phyloP scores from a whole-genome alignment of 2,888 invertebrate species.

The Cephus nigrinus region DNA sequence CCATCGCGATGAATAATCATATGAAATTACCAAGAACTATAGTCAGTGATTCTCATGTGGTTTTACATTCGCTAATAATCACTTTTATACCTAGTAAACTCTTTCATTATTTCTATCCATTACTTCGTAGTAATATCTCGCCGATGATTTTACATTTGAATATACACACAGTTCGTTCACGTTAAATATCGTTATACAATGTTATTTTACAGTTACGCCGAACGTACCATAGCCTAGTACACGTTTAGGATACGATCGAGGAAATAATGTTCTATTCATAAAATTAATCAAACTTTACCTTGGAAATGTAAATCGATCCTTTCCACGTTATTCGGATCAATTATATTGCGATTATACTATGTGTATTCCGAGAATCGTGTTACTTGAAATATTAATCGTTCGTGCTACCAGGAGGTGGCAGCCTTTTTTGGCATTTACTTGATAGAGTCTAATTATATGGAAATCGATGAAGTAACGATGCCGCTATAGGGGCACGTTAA shows the following conservation, averaged over 20 bases:
- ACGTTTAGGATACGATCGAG: too few relatives aligned
- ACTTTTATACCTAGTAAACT: not conserved
- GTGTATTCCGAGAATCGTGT: constrained; percentile 5
- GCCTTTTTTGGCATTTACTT: not conserved
- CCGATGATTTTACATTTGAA: not conserved
- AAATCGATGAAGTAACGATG: not conserved
- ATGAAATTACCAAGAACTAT: constrained; percentile 42
- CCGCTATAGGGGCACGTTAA: constrained; percentile 4
- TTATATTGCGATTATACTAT: constrained; percentile 1
- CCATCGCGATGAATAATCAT: constrained; percentile 51
- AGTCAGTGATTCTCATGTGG: constrained; percentile 37
- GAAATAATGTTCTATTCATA: too few relatives aligned
- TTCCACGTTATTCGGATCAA: too few relatives aligned
- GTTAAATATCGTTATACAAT: not conserved
- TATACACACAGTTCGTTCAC: not conserved
- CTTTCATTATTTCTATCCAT: not conserved
- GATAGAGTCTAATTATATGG: not conserved
- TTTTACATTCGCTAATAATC: not conserved
- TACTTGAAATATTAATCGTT: not conserved
- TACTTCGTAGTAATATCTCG: not conserved
- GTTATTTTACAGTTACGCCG: too few relatives aligned
- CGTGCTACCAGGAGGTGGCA: constrained; percentile 8
- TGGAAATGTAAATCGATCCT: too few relatives aligned
- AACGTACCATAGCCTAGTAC: too few relatives aligned
- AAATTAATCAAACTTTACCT: too few relatives aligned